A percentile compares a stretch with the other conserved stretches of the same genome.
phyloP scores from a whole-genome alignment of 2,113 vertebrate genomes.

The Coracopsis vasa region DNA sequence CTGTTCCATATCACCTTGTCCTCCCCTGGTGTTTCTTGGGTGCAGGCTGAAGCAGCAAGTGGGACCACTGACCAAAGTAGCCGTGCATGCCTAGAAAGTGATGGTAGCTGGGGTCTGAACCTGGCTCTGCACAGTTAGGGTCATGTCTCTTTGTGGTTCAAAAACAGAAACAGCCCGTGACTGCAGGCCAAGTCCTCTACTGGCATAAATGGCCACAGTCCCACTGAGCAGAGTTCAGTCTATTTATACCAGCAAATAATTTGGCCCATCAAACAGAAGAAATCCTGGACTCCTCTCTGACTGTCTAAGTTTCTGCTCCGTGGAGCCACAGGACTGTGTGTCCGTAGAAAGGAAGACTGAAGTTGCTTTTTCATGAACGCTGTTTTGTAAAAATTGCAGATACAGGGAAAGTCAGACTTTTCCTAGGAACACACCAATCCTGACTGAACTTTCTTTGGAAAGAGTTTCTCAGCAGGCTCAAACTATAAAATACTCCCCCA shows the following conservation, averaged over 20 bases:
- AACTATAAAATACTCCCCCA: background rate
- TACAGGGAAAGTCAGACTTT: background rate
- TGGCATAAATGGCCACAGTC: background rate
- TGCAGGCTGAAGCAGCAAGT: background rate
- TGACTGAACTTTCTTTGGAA: background rate
- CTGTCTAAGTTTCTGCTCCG: background rate
- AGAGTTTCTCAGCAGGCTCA: background rate
- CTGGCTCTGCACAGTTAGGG: background rate
- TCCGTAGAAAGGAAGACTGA: background rate
- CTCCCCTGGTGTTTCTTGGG: background rate
- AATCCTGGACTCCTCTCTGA: background rate
- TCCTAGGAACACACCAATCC: background rate
- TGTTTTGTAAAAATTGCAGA: background rate
- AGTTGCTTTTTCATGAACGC: background rate
- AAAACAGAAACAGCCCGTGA: background rate
- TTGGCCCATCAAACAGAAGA: background rate
- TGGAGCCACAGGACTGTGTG: background rate
- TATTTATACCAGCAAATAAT: constrained; percentile 15
- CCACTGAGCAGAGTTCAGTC: background rate
- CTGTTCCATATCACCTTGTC: rapidly evolving
- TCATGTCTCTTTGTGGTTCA: background rate
- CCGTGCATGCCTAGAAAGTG: background rate
- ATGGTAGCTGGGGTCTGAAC: background rate
- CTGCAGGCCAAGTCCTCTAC: background rate
- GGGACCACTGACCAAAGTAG: background rate